Percentiles rank a stretch among this genome's conserved stretches.
These are phyloP conservation scores for Actenoides lindsayi DNA, from an alignment of 2,113 vertebrate genomes.

Conservation along the genomic window DNA sequence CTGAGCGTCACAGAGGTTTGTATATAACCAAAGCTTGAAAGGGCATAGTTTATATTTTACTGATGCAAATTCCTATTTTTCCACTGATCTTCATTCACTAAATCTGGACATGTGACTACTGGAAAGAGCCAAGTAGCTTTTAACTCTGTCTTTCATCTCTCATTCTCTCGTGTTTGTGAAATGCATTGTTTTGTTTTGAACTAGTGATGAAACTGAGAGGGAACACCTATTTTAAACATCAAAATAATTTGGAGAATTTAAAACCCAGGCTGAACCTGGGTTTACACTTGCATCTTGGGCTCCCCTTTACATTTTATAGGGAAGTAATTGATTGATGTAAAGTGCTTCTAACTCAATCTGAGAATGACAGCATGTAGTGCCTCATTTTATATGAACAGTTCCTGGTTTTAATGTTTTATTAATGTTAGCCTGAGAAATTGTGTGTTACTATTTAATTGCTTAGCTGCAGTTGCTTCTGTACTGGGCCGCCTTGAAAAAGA, in stretches of 20 bases:
- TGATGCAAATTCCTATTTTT: background rate
- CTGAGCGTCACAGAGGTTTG: background rate
- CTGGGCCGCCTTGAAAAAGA: background rate
- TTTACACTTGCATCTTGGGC: background rate
- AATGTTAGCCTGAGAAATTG: background rate
- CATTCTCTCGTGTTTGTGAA: background rate
- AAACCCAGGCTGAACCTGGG: background rate
- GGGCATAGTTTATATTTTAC: background rate
- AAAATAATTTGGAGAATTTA: background rate
- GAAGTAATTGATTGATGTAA: conserved; percentile 20
- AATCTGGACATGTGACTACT: conserved; percentile 4
- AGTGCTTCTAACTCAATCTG: conserved; percentile 17
- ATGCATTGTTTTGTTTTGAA: background rate
- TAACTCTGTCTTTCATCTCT: background rate
- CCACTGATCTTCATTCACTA: conserved; percentile 39
- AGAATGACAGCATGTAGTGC: conserved; percentile 3
- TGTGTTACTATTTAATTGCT: conserved; percentile 1
- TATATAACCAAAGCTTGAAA: background rate
- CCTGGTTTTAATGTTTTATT: conserved; percentile 46
- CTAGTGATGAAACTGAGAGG: background rate
- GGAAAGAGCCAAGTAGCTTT: background rate
- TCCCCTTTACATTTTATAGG: conserved; percentile 14
- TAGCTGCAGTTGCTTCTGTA: background rate
- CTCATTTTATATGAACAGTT: conserved; percentile 54
- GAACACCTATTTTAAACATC: background rate